These are phyloP conservation scores for Dimorphilus gyrociliatus DNA, from an alignment of 2,888 invertebrate genomes.

Conservation along the genomic window DNA sequence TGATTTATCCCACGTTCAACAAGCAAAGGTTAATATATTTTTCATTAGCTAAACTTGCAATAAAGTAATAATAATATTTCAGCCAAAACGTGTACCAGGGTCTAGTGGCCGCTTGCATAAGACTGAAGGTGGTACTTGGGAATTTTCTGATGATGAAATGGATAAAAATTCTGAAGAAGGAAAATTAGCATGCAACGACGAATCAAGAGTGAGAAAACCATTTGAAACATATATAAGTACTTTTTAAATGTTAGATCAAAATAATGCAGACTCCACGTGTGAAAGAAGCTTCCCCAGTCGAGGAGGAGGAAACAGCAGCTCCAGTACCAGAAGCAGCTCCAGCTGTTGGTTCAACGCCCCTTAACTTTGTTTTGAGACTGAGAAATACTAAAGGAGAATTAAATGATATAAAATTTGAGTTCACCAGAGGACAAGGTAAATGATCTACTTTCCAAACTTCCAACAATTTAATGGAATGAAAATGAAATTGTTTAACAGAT, in stretches of 20 bases:
- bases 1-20: too few relatives aligned
- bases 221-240: too few relatives aligned
- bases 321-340: too few relatives aligned
- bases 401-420: conserved; percentile 95
- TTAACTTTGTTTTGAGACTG: too few relatives aligned
- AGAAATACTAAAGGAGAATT: conserved; percentile 75
- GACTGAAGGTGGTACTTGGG: conserved; percentile 92
- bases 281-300: conserved; percentile 9
- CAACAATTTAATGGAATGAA: too few relatives aligned
- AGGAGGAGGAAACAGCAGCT: too few relatives aligned
- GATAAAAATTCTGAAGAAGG: conserved; percentile 24
- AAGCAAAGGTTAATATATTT: too few relatives aligned
- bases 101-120: conserved; percentile 43
- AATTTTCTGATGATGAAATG: conserved; percentile 90
- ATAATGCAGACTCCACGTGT: conserved; percentile 18
- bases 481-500: conserved; percentile 32
- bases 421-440: conserved; percentile 56
- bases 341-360: too few relatives aligned
- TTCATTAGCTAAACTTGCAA: too few relatives aligned
- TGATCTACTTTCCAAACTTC: background rate
- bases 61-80: too few relatives aligned
- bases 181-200: conserved; percentile 11
- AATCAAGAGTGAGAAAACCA: background rate
- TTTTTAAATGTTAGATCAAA: too few relatives aligned
- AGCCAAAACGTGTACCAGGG: conserved; percentile 34